Base-by-base conservation (phyloP, 1,140 invertebrate genomes). In the Scaptodrosophila lebanonensis region DNA sequence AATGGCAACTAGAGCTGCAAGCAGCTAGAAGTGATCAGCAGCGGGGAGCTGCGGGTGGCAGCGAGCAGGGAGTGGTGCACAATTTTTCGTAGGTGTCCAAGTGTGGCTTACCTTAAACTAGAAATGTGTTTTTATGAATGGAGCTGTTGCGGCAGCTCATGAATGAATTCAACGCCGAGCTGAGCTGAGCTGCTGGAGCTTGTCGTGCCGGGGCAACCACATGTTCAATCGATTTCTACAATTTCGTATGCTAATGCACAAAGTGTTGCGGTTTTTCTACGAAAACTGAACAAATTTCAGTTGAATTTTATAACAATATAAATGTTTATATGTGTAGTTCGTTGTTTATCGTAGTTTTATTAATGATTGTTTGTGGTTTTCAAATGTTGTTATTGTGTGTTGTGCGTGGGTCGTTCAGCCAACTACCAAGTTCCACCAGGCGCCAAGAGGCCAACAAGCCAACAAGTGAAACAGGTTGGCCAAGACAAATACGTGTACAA, bases 71-170 rank as follows among this genome's bases (percentile, higher is more conserved):
- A 25, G 22, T 25, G 22, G n/a, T n/a, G n/a, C n/a, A n/a, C n/a
- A n/a, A n/a, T n/a, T n/a, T n/a, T 25, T 75, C 57, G 73, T 72
- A 79, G 73, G 68, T 82, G 73, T 73, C 65, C 53, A 60, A n/a
- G n/a, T n/a, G 73, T 77, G 73, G 73, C 73, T 77, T 77, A 77
- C 73, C 73, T 77, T 77, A 77, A 77, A 77, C 73, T 77, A 77
- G 73, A 77, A 82, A 77, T 61, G 72, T 32, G 56, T 22, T 32
- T 13, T 50, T 69, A 75, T 75, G 70, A 75, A 75, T 75, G 70
- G 61, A 75, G 47, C 59, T 42, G 49, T 8, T 4, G n/a, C n/a
- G 22, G 22, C 48, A 49, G 18, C 54, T 77, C 42, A 77, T 77
- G 73, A 77, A 77, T 77, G 68, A 69, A 77, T 65, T 82, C 54